A percentile compares a stretch with the other conserved stretches of the same genome.
phyloP scores from a whole-genome alignment of 35 echinoderm and acorn worm species.

The Stichopus chloronotus region DNA sequence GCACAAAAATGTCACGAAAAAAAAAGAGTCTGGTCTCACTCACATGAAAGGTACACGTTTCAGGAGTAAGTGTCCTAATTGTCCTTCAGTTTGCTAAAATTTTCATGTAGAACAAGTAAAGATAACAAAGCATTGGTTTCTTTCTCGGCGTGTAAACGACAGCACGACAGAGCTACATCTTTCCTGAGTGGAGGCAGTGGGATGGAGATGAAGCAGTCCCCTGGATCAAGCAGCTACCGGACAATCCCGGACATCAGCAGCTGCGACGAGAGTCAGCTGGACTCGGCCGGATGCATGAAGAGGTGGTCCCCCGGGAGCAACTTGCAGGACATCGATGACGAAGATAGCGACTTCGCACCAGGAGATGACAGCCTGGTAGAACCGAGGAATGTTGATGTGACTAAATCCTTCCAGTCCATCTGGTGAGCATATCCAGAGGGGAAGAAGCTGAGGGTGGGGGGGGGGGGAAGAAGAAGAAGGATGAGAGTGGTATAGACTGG shows the following conservation, averaged over 20 bases:
- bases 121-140: no score
- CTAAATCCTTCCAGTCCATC: conserved; percentile 28
- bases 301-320: conserved; percentile 26
- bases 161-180: conserved; percentile 71
- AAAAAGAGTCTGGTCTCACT: no score
- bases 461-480: neutral
- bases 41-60: no score
- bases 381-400: conserved; percentile 75
- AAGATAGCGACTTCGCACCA: conserved; percentile 84
- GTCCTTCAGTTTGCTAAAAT: no score
- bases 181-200: conserved; percentile 63
- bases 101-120: no score
- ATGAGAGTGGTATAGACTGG: neutral
- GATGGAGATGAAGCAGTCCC: conserved; percentile 64
- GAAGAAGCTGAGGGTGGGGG: neutral
- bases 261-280: conserved; percentile 72
- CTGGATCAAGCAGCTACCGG: conserved; percentile 57
- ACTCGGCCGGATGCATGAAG: conserved; percentile 78
- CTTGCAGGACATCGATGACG: conserved; percentile 54
- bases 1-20: no score
- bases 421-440: neutral
- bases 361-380: conserved; percentile 87
- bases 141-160: neutral
- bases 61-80: no score
- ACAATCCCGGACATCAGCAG: conserved; percentile 84